Base-by-base conservation (phyloP, 2,888 invertebrate species). In the Yponomeuta cagnagella region DNA sequence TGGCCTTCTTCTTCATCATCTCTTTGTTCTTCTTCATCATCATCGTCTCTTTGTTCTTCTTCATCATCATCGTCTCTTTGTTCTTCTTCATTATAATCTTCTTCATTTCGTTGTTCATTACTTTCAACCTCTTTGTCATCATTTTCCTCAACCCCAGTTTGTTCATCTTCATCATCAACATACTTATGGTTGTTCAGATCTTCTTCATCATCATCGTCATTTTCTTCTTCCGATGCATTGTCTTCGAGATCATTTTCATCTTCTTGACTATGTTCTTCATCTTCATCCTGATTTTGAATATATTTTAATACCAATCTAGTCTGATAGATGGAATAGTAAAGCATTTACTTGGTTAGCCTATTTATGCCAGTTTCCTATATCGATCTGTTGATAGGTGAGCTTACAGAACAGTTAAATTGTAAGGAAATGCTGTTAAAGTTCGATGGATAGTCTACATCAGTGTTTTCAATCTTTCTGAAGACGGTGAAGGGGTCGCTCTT, bases 81-180 rank as follows among this genome's bases (percentile, higher is more conserved):
- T 66, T 74, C 69, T 75, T 70, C 37, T 37, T 67, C 43, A 15
- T 58, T 15, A 15, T 58, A 2, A 8, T 58, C 52, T 15, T 58
- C 15, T 58, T 58, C 52, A 12, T 58, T 2, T 58, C 52, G 76
- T 69, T 76, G 80, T 71, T 86, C 78, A 71, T 80, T 78, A 72
- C 80, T 74, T 63, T 78, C 73, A 70, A 78, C 75, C 70, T 83
- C 80, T 72, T 78, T 77, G 52, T 78, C 78, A 10, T 79, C 78
- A 15, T 82, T 79, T 70, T 81, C 79, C 63, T 85, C 81, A 67
- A 83, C 77, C 63, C 79, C 77, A 48, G 77, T 72, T 58, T 75
- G 74, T 10, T 75, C 85, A 37, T 87, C 78, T 1, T 58, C 52
- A 15, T 58, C 82, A 69, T 87, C 85, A 48, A 84, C 80, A 48